phyloP scores from a whole-genome alignment of 35 echinoderm and acorn worm species.

The Apostichopus japonicus region DNA sequence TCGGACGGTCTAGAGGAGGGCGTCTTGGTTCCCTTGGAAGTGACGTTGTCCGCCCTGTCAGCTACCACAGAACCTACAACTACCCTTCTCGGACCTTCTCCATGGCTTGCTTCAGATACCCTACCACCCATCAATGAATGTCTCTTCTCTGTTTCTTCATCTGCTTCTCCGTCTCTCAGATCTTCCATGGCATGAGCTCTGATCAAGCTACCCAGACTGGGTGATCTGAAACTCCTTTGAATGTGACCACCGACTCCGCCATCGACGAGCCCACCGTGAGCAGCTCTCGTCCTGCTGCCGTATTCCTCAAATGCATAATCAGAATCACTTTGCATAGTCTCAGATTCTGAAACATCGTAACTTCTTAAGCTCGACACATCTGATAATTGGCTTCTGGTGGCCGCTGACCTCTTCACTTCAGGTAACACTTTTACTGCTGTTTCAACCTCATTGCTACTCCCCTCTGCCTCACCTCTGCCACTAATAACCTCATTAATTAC shows the following conservation, averaged over 20 bases:
- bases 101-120: neutral
- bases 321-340: constrained; percentile 41
- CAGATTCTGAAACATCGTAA: constrained; percentile 41
- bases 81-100: neutral
- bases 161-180: neutral
- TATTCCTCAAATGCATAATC: neutral
- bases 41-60: neutral
- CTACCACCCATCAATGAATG: neutral
- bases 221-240: neutral
- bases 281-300: too few species aligned
- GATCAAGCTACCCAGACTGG: constrained; percentile 45
- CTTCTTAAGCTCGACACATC: constrained; percentile 5
- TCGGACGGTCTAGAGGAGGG: neutral
- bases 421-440: neutral
- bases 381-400: neutral
- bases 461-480: constrained; percentile 31
- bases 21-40: neutral
- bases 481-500: neutral
- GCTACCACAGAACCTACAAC: neutral
- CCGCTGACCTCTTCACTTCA: neutral
- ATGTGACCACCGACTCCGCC: neutral
- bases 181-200: constrained; percentile 17
- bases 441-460: neutral
- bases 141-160: neutral
- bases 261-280: neutral